Evolutionary conservation across 1,140 invertebrate genomes (phyloP), one percentile per base, ranked within the genome.

Genomic region (Listronotus bonariensis): DNA sequence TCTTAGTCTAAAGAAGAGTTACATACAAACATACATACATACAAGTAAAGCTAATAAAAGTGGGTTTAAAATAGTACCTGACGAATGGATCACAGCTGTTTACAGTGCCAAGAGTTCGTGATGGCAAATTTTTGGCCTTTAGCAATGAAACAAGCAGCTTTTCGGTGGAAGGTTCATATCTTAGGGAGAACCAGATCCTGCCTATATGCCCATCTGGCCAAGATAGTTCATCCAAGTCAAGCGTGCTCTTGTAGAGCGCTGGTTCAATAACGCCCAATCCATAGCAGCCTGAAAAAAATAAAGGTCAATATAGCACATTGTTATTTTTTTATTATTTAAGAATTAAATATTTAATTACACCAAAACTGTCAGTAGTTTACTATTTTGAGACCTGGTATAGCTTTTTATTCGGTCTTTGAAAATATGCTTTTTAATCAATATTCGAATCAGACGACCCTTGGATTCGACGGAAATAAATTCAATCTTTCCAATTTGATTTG

Each of bases 51-150:
- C n/a, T n/a, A n/a, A n/a, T n/a, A n/a, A n/a, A n/a, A n/a, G n/a
- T n/a, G n/a, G n/a, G n/a, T n/a, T n/a, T n/a, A 26, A 26, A 26
- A 26, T 68, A 74, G 73, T 71, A 90, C 89, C 87, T 87, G 65
- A 91, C 86, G 72, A 89, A 88, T 11, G 89, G 89, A 78, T 91
- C 89, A 74, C 89, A 91, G 52, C 84, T 83, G 69, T 87, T 87
- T 11, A 84, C 83, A 41, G 86, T 83, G 3, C 85, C 86, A 12
- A 87, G 83, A 17, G 84, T 85, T 54, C 88, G 80, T 6, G 84
- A 87, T 6, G 88, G 88, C 15, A 92, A 79, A 79, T 92, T 90
- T 71, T 87, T 89, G 42, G 86, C 87, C 76, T 90, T 90, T 65
- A 91, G 82, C 53, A 92, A 78, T 3, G 87, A 88, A 18, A 92